Base-by-base conservation (phyloP, 92 coral and sea anemone species). In the Hydrozoanthus gracilis region DNA sequence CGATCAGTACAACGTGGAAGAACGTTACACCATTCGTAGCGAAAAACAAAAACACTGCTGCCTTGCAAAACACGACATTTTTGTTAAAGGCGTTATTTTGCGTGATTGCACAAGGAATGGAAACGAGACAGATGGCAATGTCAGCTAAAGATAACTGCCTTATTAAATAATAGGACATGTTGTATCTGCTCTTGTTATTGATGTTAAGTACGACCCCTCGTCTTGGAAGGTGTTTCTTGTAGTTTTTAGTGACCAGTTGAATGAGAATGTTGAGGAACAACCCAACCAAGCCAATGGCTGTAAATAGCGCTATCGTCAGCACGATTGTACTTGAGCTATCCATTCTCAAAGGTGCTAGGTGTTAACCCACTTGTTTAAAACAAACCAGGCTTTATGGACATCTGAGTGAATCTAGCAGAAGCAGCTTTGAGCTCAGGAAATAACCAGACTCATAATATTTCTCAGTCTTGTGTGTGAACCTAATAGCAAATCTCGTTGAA, bases 151-250 rank as follows among this genome's bases (percentile, higher is more conserved):
- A 79, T 7, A 79, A 49, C 58, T 79, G 72, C 13, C 54, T 64
- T 8, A 79, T 79, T 15, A 79, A 64, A 20, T 79, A 79, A 64
- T 79, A 79, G 8, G 84, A 79, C 84, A 79, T 79, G 44, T 79
- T 79, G 45, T 79, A 79, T 1, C 12, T 64, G 9, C 6, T 62
- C 48, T 60, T 64, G 84, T 79, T 79, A 15, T 79, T 79, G 13
- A 79, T 44, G 16, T 62, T 79, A 8, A 79, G 73, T 15, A 47
- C 58, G 8, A 79, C 84, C 0, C 84, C 84, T 13, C 3, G 15
- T 61, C 51, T 64, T 62, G 84, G 84, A n/a, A 79, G 73, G 11
- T 79, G 61, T 48, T 20, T 79, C 71, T 62, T 79, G 14, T 44
- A 64, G 17, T 79, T 60, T 79, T 64, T 64, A 9, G 84, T 64